These are phyloP conservation scores for Cremastinae sp. DNA, from an alignment of 2,888 invertebrate species.

Conservation along the genomic window DNA sequence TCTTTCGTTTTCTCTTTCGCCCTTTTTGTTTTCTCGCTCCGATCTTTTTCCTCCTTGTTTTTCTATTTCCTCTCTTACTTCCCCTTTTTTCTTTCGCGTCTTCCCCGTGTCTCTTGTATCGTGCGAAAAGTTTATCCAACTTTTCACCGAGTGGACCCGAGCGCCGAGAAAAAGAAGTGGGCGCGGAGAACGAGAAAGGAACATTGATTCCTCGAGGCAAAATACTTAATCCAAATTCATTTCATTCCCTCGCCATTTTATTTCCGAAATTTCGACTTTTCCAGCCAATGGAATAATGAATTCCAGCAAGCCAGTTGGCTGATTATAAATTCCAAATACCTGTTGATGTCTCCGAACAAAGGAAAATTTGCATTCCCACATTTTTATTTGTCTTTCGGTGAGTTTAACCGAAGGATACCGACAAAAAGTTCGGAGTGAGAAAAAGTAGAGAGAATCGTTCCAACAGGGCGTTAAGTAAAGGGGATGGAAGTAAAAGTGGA, in stretches of 20 bases:
- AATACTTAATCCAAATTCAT: too few species aligned
- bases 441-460: conserved; percentile 5
- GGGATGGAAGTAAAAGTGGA: conserved; percentile 4
- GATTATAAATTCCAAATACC: conserved; percentile 5
- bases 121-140: conserved; percentile 40
- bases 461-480: conserved; percentile 36
- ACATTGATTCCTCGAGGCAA: background rate
- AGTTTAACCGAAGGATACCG: conserved; percentile 8
- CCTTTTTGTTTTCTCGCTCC: conserved; percentile 28
- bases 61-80: conserved; percentile 1
- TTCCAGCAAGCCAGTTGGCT: background rate
- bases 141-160: conserved; percentile 31
- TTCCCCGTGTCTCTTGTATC: conserved; percentile 15
- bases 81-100: background rate
- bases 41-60: conserved; percentile 32
- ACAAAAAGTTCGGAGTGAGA: too few species aligned
- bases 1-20: conserved; percentile 40
- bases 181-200: background rate
- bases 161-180: background rate
- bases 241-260: background rate
- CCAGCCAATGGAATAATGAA: background rate
- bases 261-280: too few species aligned
- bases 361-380: background rate
- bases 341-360: conserved; percentile 18
- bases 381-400: conserved; percentile 3